phyloP scores from a whole-genome alignment of 2,113 vertebrate genomes.

The Eretmochelys imbricata region DNA sequence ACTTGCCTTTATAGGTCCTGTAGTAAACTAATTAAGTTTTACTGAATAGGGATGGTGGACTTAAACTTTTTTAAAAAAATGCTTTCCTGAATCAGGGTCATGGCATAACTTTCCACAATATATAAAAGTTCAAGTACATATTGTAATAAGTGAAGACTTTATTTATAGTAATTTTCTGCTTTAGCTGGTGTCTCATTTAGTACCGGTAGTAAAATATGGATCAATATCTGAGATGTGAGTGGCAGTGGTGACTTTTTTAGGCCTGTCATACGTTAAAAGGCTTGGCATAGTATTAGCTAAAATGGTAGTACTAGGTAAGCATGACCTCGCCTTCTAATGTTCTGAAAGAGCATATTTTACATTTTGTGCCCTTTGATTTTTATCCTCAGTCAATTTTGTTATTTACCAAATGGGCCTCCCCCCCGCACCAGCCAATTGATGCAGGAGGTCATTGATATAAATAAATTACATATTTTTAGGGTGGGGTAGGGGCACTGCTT shows the following conservation, averaged over 20 bases:
- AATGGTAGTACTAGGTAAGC: not conserved
- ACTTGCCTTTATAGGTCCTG: not conserved
- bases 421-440: no score
- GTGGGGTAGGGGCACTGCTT: not conserved
- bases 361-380: not conserved
- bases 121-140: not conserved
- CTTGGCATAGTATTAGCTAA: not conserved
- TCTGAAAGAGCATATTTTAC: not conserved
- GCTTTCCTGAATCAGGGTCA: not conserved
- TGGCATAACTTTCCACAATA: not conserved
- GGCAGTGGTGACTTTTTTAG: not conserved
- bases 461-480: not conserved
- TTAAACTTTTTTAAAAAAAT: not conserved
- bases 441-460: not conserved
- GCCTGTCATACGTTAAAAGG: not conserved
- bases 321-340: not conserved
- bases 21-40: not conserved
- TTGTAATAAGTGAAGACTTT: not conserved
- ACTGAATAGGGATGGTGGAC: not conserved
- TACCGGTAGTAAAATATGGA: not conserved
- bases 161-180: not conserved
- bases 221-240: not conserved
- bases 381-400: not conserved
- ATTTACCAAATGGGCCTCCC: no score
- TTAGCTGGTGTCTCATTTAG: not conserved